Conservation (phyloP, 2,888 invertebrate species). For the Macaria notata region DNA sequence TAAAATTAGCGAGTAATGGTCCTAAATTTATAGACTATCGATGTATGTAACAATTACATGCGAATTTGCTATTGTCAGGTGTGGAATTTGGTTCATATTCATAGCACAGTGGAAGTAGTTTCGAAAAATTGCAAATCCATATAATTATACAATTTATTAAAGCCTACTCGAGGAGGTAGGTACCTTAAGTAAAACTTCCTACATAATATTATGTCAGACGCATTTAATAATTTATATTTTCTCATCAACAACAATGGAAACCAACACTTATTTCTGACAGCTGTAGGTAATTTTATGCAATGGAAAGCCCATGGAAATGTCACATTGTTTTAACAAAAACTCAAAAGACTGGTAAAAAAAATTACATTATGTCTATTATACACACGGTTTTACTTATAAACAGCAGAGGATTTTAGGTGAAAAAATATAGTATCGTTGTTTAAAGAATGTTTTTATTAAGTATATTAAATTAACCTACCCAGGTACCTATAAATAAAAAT, state of each 20-base stretch:
- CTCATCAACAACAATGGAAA: neutral
- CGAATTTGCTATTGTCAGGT: slow-evolving; percentile 25
- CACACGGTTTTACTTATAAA: no score
- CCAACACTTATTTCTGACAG: neutral
- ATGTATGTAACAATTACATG: slow-evolving; percentile 24
- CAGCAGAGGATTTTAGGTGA: no score
- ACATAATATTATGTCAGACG: neutral
- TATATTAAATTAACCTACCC: no score
- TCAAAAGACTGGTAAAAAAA: no score
- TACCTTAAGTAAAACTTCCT: neutral
- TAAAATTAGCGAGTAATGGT: slow-evolving; percentile 7
- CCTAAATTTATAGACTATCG: neutral
- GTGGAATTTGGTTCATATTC: slow-evolving; percentile 9
- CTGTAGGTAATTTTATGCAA: slow-evolving; percentile 31
- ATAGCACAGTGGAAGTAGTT: no score
- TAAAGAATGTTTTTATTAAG: no score
- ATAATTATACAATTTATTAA: neutral
- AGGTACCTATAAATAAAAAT: no score
- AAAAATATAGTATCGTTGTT: no score
- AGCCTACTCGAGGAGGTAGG: neutral
- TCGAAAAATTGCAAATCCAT: neutral
- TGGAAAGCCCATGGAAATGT: slow-evolving; percentile 17
- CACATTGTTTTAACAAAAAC: slow-evolving; percentile 2
- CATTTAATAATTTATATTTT: neutral
- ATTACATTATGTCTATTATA: no score